Conservation (phyloP, 2,797 vertebrate genomes). For the Tachyglossus aculeatus region DNA sequence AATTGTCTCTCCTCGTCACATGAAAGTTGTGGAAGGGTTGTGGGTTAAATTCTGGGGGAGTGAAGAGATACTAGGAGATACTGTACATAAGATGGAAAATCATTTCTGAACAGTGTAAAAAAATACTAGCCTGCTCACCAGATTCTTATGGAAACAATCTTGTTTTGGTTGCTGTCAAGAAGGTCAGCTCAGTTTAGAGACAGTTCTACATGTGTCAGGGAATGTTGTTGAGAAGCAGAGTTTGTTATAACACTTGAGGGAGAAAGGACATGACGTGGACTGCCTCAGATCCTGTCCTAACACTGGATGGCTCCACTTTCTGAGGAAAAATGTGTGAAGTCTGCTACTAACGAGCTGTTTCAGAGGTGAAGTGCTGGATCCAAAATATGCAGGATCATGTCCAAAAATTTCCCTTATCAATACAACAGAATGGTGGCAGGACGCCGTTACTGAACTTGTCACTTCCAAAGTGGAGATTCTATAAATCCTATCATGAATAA, state of each 20-base stretch:
- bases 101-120: not conserved
- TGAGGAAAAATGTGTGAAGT: too few relatives aligned
- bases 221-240: not conserved
- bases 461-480: not conserved
- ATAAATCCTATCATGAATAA: not conserved
- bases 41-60: not conserved
- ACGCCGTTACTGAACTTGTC: not conserved
- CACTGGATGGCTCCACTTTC: too few relatives aligned
- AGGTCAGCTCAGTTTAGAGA: not conserved
- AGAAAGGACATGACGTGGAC: too few relatives aligned
- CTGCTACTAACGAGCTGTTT: too few relatives aligned
- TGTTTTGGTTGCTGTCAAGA: not conserved
- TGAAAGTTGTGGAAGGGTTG: not conserved
- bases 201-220: not conserved
- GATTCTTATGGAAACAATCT: not conserved
- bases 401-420: not conserved
- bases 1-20: not conserved
- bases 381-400: too few relatives aligned
- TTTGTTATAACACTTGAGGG: too few relatives aligned
- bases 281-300: too few relatives aligned
- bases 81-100: not conserved
- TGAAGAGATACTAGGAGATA: not conserved
- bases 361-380: too few relatives aligned
- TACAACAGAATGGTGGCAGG: not conserved
- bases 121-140: not conserved